phyloP scores from a whole-genome alignment of 2,113 vertebrate genomes.

The Microtus montanus region DNA sequence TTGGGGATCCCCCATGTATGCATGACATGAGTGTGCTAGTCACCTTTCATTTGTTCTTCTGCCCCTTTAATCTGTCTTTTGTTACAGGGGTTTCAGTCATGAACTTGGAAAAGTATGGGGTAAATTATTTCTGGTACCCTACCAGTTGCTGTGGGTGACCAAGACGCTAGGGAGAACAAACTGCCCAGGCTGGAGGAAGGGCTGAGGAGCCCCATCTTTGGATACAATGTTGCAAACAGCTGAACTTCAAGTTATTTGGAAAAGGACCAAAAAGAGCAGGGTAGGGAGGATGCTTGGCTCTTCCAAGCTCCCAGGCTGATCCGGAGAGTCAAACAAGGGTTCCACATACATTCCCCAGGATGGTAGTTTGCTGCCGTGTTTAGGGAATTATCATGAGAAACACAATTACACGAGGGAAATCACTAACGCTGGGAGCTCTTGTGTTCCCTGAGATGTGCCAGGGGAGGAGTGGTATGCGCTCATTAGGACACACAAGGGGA shows the following conservation, averaged over 20 bases:
- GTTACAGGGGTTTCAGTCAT: neutral
- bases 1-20: neutral
- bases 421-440: constrained; percentile 9
- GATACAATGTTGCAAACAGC: neutral
- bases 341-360: constrained; percentile 55
- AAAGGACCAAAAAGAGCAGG: neutral
- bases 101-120: neutral
- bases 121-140: neutral
- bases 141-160: neutral
- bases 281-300: neutral
- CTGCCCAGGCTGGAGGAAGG: neutral
- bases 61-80: neutral
- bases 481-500: constrained; percentile 48
- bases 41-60: neutral
- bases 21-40: neutral
- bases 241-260: neutral
- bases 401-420: constrained; percentile 44
- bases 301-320: neutral
- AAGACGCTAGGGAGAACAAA: neutral
- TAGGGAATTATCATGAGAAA: constrained; percentile 54
- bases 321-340: neutral
- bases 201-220: neutral
- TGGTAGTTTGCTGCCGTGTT: constrained; percentile 34
- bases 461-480: constrained; percentile 25
- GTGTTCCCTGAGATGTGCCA: constrained; percentile 2